Conservation (phyloP, 2,888 invertebrate genomes). For the Tuberolachnus salignus region DNA sequence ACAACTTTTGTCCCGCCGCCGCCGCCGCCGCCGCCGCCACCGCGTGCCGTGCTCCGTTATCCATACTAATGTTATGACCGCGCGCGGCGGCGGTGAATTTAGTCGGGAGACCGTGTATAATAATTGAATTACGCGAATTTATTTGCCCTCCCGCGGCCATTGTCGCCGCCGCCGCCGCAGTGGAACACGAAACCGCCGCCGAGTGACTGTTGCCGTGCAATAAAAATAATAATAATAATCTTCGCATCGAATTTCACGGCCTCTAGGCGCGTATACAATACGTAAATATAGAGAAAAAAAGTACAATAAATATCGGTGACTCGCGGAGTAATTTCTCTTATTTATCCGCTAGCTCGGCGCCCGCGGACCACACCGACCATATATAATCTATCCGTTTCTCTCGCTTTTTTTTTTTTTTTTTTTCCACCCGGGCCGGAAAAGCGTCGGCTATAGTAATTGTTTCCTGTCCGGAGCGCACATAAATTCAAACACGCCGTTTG, state of each 20-base stretch:
- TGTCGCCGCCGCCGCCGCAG: not conserved
- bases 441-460: slow-evolving; percentile 30
- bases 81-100: not conserved
- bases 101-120: not conserved
- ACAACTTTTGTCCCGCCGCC: slow-evolving; percentile 29
- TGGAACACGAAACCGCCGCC: slow-evolving; percentile 26
- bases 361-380: not conserved
- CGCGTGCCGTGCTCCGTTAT: slow-evolving; percentile 26
- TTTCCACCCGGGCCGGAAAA: not conserved
- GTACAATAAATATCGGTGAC: slow-evolving; percentile 14
- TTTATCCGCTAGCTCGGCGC: too few relatives aligned
- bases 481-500: slow-evolving; percentile 38
- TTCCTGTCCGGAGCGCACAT: slow-evolving; percentile 13
- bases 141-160: slow-evolving; percentile 1
- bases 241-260: slow-evolving; percentile 19
- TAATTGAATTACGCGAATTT: slow-evolving; percentile 42
- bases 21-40: not conserved
- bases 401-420: not conserved
- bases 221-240: not conserved
- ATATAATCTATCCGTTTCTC: not conserved
- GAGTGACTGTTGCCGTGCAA: not conserved
- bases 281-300: too few relatives aligned
- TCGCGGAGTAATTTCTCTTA: not conserved
- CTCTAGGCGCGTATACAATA: too few relatives aligned
- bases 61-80: slow-evolving; percentile 46